Conservation (phyloP, 2,888 invertebrate species). For the Cecidostiba fungosa region DNA sequence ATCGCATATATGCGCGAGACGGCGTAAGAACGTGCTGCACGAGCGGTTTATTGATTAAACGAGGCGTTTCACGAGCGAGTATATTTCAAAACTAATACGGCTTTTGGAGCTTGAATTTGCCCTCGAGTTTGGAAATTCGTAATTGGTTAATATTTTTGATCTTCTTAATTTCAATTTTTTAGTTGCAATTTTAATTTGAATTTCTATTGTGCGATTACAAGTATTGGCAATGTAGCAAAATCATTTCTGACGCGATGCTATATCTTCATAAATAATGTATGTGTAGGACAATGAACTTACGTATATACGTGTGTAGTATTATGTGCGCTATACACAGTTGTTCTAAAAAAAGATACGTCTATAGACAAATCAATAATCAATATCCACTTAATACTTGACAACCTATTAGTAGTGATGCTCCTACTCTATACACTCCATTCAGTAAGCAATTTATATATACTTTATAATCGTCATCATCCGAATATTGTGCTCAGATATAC, state of each 20-base stretch:
- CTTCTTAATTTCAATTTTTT: too few relatives aligned
- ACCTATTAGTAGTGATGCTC: background rate
- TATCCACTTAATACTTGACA: background rate
- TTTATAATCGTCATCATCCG: too few relatives aligned
- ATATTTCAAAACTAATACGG: background rate
- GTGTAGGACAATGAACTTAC: constrained; percentile 8
- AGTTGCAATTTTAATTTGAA: too few relatives aligned
- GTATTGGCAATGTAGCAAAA: background rate
- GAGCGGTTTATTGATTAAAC: constrained; percentile 30
- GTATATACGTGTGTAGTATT: too few relatives aligned
- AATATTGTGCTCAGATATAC: too few relatives aligned
- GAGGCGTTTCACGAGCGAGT: constrained; percentile 23
- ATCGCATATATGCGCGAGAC: background rate
- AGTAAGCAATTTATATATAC: background rate
- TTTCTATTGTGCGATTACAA: background rate
- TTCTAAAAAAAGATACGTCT: background rate
- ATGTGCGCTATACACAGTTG: background rate
- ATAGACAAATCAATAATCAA: background rate
- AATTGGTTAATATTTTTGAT: too few relatives aligned
- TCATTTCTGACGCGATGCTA: background rate
- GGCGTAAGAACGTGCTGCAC: background rate
- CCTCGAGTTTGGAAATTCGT: background rate
- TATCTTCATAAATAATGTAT: constrained; percentile 17
- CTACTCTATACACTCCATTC: too few relatives aligned
- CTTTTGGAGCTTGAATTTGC: background rate